Conservation (phyloP, 2,888 invertebrate species). For the Emmelina monodactyla region DNA sequence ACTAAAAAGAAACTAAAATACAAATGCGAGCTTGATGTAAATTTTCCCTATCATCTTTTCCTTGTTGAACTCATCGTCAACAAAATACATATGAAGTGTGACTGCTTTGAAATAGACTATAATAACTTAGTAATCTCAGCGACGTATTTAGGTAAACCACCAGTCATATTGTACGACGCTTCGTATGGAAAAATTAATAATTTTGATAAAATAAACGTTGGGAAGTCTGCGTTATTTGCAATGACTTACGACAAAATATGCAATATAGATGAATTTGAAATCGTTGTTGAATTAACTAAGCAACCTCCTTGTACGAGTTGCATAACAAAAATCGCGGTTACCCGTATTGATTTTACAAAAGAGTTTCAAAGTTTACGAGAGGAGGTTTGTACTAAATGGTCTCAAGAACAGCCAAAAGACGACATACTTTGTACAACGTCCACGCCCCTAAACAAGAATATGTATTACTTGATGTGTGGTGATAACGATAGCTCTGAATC, state of each 20-base stretch:
- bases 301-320: conserved; percentile 50
- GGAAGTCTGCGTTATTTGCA: conserved; percentile 51
- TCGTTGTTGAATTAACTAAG: conserved; percentile 39
- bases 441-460: conserved; percentile 41
- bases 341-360: conserved; percentile 41
- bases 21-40: conserved; percentile 27
- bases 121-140: conserved; percentile 51
- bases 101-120: conserved; percentile 49
- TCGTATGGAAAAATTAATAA: conserved; percentile 43
- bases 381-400: conserved; percentile 49
- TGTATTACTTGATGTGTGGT: conserved; percentile 45
- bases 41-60: conserved; percentile 53
- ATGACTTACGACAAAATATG: conserved; percentile 60
- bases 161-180: conserved; percentile 44
- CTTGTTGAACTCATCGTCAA: conserved; percentile 51
- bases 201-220: conserved; percentile 42
- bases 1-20: conserved; percentile 33
- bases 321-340: conserved; percentile 45
- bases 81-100: conserved; percentile 58
- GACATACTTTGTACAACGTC: conserved; percentile 50
- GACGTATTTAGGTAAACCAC: conserved; percentile 44
- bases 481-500: conserved; percentile 34
- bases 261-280: conserved; percentile 38
- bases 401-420: conserved; percentile 40
- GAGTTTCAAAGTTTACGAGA: conserved; percentile 39